These are phyloP conservation scores for Rousettus leschenaultii DNA, from an alignment of 2,113 vertebrate genomes.

Conservation along the genomic window DNA sequence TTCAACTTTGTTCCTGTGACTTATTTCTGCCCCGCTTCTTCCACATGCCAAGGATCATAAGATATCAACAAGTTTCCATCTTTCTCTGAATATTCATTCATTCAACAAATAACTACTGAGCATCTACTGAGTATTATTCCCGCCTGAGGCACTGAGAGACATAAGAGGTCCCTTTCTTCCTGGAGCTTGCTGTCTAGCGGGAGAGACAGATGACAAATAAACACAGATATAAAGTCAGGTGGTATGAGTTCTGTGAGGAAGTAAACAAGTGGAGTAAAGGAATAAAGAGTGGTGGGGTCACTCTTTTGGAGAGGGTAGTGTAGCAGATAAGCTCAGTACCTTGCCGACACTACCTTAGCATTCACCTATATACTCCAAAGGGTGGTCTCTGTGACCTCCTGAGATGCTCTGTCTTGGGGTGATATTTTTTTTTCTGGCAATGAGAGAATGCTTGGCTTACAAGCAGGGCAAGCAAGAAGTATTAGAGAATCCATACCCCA, in stretches of 20 bases:
- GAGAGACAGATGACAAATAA: background rate
- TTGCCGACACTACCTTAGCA: background rate
- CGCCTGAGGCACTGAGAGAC: background rate
- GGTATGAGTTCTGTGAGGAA: background rate
- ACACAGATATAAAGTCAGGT: background rate
- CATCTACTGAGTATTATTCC: background rate
- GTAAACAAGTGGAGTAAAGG: background rate
- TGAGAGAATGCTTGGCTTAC: background rate
- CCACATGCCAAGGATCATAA: background rate
- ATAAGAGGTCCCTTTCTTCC: background rate
- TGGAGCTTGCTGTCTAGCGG: background rate
- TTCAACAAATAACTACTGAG: background rate
- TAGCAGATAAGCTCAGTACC: background rate
- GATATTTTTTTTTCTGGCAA: background rate
- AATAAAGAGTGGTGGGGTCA: background rate
- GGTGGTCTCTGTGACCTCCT: background rate
- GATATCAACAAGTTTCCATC: background rate
- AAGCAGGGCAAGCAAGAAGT: background rate
- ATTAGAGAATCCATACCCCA: background rate
- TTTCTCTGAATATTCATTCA: background rate
- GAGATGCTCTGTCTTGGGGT: background rate
- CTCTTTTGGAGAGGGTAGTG: background rate
- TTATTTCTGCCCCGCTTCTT: background rate
- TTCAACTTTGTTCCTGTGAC: background rate
- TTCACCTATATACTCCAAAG: background rate